These are phyloP conservation scores for Digitonthophagus gazella DNA, from an alignment of 2,888 invertebrate species.

Conservation along the genomic window DNA sequence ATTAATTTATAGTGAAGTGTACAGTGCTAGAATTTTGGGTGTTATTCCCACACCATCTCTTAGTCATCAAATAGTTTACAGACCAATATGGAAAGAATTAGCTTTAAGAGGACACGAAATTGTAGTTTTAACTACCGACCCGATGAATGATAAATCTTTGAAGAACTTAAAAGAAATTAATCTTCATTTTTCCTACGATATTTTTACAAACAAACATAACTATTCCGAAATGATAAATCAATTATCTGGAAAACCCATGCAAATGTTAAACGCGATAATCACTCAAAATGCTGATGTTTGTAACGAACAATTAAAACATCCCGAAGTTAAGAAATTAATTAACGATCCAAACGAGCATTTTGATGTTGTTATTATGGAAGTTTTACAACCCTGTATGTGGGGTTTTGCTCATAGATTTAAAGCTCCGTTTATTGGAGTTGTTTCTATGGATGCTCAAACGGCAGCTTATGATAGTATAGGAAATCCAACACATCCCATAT, in stretches of 20 bases:
- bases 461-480: slow-evolving; percentile 23
- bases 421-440: slow-evolving; percentile 32
- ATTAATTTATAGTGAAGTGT: neutral
- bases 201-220: neutral
- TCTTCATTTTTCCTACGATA: slow-evolving; percentile 32
- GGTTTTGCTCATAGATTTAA: slow-evolving; percentile 31
- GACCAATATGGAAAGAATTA: slow-evolving; percentile 50
- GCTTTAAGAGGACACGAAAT: slow-evolving; percentile 53
- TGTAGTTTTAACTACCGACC: slow-evolving; percentile 50
- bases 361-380: slow-evolving; percentile 32
- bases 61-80: slow-evolving; percentile 54
- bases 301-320: slow-evolving; percentile 24
- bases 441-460: slow-evolving; percentile 26
- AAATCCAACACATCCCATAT: slow-evolving; percentile 25
- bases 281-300: neutral
- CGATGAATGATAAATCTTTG: slow-evolving; percentile 46
- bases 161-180: slow-evolving; percentile 50
- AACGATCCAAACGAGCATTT: slow-evolving; percentile 25
- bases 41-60: slow-evolving; percentile 51
- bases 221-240: neutral
- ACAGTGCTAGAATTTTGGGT: slow-evolving; percentile 23
- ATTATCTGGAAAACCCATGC: neutral
- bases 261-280: slow-evolving; percentile 8
- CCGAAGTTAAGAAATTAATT: slow-evolving; percentile 25
- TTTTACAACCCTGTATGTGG: slow-evolving; percentile 25